phyloP scores from a whole-genome alignment of 1,140 invertebrate species.

The Caenorhabditis briggsae region DNA sequence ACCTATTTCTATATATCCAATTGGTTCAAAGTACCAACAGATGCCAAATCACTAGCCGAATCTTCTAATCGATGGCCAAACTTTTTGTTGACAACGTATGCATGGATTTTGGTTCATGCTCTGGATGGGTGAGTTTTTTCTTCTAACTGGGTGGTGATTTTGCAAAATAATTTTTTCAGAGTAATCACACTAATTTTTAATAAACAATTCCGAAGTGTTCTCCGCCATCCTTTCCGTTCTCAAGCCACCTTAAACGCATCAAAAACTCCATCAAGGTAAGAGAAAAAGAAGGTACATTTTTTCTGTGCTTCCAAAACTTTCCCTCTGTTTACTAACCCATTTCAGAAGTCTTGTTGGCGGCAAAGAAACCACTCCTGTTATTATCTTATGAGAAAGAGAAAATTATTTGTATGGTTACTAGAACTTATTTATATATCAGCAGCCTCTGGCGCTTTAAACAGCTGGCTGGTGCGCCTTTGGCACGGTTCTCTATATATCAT shows the following conservation, averaged over 20 bases:
- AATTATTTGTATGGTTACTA: background rate
- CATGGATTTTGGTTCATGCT: constrained; percentile 47
- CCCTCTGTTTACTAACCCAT: background rate
- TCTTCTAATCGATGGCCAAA: constrained; percentile 56
- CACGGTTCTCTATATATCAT: too few species aligned
- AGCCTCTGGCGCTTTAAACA: too few species aligned
- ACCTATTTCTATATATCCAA: constrained; percentile 56
- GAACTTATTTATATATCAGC: background rate
- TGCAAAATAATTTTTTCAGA: constrained; percentile 15
- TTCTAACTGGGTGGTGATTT: background rate
- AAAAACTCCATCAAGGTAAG: constrained; percentile 42
- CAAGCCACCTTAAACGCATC: constrained; percentile 23
- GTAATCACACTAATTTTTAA: constrained; percentile 57
- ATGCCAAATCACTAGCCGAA: background rate
- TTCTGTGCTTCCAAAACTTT: background rate
- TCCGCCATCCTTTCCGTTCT: constrained; percentile 49
- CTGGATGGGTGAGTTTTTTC: constrained; percentile 31
- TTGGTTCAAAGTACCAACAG: background rate
- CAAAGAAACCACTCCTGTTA: constrained; percentile 22
- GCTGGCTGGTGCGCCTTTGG: too few species aligned
- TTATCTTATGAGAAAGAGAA: background rate
- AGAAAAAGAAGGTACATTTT: background rate
- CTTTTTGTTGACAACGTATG: constrained; percentile 55
- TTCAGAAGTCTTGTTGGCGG: constrained; percentile 39
- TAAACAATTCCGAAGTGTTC: constrained; percentile 52